phyloP scores from a whole-genome alignment of 2,888 invertebrate genomes.

The Nomada flava region DNA sequence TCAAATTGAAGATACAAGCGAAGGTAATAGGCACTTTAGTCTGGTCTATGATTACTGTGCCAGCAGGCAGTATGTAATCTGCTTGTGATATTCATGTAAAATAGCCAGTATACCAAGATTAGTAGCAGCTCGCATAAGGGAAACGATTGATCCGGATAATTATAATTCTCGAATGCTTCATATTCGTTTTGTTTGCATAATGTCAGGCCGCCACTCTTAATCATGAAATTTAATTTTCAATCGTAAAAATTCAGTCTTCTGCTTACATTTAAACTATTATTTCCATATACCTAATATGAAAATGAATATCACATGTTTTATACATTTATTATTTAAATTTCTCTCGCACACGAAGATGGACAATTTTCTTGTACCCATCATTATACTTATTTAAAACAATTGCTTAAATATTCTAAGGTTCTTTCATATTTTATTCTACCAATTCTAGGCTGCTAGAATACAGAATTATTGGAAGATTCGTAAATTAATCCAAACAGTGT shows the following conservation, averaged over 20 bases:
- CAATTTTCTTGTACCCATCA: too few relatives aligned
- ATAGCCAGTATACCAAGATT: neutral
- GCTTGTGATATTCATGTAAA: neutral
- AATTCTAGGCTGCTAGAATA: too few relatives aligned
- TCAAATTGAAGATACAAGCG: neutral
- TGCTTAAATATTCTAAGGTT: too few relatives aligned
- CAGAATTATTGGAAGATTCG: too few relatives aligned
- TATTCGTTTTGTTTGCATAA: conserved; percentile 2
- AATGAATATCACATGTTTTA: too few relatives aligned
- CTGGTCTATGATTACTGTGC: conserved; percentile 9
- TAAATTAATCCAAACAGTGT: too few relatives aligned
- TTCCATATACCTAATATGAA: too few relatives aligned
- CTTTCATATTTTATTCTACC: too few relatives aligned
- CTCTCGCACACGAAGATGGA: too few relatives aligned
- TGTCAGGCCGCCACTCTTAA: neutral
- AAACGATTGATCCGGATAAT: conserved; percentile 16
- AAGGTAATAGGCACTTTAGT: neutral
- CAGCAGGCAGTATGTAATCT: conserved; percentile 2
- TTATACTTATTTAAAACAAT: too few relatives aligned
- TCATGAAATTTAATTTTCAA: neutral
- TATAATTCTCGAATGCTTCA: neutral
- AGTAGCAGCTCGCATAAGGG: neutral
- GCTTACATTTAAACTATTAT: neutral
- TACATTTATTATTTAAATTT: too few relatives aligned
- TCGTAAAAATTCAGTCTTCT: neutral